Evolutionary conservation across 2,113 vertebrate genomes (phyloP).

Genomic region (Mirza zaza): DNA sequence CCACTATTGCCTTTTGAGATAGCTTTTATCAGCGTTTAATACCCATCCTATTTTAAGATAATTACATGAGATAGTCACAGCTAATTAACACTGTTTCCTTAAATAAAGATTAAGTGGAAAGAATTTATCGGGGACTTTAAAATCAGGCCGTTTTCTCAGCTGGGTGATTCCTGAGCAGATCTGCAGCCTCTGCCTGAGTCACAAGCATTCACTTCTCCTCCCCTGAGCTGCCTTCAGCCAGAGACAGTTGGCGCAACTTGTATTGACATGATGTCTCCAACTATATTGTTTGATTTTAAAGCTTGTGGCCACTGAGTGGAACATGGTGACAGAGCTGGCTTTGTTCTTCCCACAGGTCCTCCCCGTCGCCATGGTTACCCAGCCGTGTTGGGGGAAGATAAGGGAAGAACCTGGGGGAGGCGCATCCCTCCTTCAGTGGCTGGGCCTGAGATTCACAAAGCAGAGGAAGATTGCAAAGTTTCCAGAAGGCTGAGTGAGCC

Average conservation of each 20-base stretch:
- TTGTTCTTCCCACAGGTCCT: slow-evolving; percentile 77
- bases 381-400: slow-evolving; percentile 28
- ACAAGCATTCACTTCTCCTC: neutral
- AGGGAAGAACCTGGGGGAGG: slow-evolving; percentile 62
- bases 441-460: neutral
- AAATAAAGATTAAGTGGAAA: slow-evolving; percentile 62
- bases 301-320: slow-evolving; percentile 71
- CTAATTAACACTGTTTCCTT: slow-evolving; percentile 58
- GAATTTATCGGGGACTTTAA: slow-evolving; percentile 56
- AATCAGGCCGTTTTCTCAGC: slow-evolving; percentile 39
- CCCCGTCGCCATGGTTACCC: slow-evolving; percentile 63
- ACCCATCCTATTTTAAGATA: slow-evolving; percentile 61
- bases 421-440: neutral
- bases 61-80: slow-evolving; percentile 59
- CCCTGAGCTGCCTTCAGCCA: neutral
- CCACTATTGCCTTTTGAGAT: slow-evolving; percentile 44
- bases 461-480: neutral
- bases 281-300: slow-evolving; percentile 56
- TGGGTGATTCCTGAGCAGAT: neutral
- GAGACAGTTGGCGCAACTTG: neutral
- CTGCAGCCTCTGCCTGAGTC: slow-evolving; percentile 40
- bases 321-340: slow-evolving; percentile 19
- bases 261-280: slow-evolving; percentile 60
- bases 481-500: neutral
- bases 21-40: slow-evolving; percentile 46